Evolutionary conservation across 2,113 vertebrate genomes (phyloP).

Genomic region (Poicephalus meyeri): DNA sequence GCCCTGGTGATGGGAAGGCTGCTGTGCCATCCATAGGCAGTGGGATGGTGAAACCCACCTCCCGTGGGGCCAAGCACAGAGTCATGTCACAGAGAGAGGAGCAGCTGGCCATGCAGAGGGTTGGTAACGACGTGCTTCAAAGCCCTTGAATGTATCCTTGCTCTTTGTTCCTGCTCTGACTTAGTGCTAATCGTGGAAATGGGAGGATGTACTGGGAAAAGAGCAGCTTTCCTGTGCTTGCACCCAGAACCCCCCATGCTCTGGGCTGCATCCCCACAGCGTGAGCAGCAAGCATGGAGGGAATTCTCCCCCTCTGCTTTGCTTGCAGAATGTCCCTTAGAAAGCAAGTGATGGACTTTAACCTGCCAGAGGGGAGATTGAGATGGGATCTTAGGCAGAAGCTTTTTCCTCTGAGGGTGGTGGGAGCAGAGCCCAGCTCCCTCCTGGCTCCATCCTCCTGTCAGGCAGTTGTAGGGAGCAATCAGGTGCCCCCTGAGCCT

Average conservation of each 20-base stretch:
- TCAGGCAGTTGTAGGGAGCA: too few relatives aligned
- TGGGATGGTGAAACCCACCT: slow-evolving; percentile 74
- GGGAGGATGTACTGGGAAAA: neutral
- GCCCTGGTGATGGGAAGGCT: slow-evolving; percentile 36
- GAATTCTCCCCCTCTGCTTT: too few relatives aligned
- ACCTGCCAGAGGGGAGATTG: too few relatives aligned
- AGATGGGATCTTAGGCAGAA: too few relatives aligned
- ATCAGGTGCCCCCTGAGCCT: too few relatives aligned
- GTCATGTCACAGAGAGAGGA: slow-evolving; percentile 86
- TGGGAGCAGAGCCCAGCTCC: too few relatives aligned
- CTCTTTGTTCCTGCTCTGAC: neutral
- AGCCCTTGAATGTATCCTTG: accelerated
- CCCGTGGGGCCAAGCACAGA: slow-evolving; percentile 83
- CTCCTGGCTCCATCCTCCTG: too few relatives aligned
- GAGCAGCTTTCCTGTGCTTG: neutral
- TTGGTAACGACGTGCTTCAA: neutral
- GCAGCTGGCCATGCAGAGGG: slow-evolving; percentile 87
- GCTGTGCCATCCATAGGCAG: slow-evolving; percentile 25
- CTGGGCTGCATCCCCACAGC: too few relatives aligned
- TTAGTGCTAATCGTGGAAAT: neutral
- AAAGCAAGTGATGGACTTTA: too few relatives aligned
- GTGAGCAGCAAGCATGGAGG: too few relatives aligned
- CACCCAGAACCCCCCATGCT: neutral
- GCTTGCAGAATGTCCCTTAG: too few relatives aligned
- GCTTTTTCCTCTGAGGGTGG: too few relatives aligned